Base-by-base conservation (phyloP, 64 coral and sea anemone species). In the Orbicella faveolata region DNA sequence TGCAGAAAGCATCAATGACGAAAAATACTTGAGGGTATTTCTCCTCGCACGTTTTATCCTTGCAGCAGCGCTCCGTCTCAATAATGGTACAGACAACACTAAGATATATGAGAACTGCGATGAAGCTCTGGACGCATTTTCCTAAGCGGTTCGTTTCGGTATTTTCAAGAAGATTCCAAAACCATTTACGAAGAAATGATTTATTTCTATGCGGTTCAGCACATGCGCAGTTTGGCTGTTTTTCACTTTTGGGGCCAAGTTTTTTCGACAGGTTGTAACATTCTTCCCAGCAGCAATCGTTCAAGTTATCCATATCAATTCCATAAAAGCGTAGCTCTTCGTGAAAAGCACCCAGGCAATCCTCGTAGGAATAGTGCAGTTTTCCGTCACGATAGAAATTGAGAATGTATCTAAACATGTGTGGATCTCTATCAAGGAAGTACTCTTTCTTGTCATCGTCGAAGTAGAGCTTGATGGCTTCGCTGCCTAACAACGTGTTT, bases 401-500 rank as follows among this genome's bases (percentile, higher is more conserved):
- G 23, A 94, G 80, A 55, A 94, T 90, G 83, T 94, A 94, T 1
- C 89, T 64, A 82, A 94, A 94, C 76, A 94, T 94, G 54, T 90
- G 89, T 1, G 93, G 93, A 30, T 94, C 93, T 75, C 93, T 53
- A 30, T 94, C 89, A 11, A 94, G 55, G 53, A 94, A 90, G 67
- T 94, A 94, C 69, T 94, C 93, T 8, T 82, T 73, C 5, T 85
- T 94, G 9, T 94, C 93, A 15, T 86, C 25, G 57, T 94, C 89
- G 44, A 90, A 90, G 77, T 81, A 94, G 4, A 79, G 30, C 57
- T 91, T 86, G 2, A 94, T 83, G 23, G 83, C 83, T 16, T 90
- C 88, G 83, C 88, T 88, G 3, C 93, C 93, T 7, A 94, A 77
- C 78, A 94, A 65, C 30, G 93, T 94, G 51, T 94, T 80, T 37